These are phyloP conservation scores for Phortica magna DNA, from an alignment of 2,888 invertebrate genomes.

Conservation along the genomic window DNA sequence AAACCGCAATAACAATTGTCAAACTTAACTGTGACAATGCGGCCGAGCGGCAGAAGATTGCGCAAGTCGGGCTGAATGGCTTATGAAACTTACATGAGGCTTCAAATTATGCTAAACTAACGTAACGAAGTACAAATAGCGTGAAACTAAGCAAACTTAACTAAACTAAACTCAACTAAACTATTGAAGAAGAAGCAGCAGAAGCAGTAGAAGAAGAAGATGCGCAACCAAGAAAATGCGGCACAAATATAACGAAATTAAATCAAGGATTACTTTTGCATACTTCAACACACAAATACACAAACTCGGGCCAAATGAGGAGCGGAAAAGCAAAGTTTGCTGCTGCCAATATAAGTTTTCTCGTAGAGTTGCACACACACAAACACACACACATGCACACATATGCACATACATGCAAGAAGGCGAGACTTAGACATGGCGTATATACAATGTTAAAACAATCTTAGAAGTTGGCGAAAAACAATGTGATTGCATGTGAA, in stretches of 20 bases:
- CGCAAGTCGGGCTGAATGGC: neutral
- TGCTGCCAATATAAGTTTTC: constrained; percentile 53
- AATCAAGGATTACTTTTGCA: constrained; percentile 62
- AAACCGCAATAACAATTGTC: too few relatives aligned
- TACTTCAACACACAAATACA: constrained; percentile 32
- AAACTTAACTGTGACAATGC: too few relatives aligned
- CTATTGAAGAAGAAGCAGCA: neutral
- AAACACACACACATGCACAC: neutral
- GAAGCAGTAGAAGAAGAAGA: neutral
- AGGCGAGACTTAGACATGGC: constrained; percentile 45
- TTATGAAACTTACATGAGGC: neutral
- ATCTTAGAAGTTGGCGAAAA: constrained; percentile 71
- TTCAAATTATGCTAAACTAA: neutral
- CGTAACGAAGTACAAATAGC: constrained; percentile 6
- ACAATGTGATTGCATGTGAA: constrained; percentile 74
- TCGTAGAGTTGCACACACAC: constrained; percentile 47
- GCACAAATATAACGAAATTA: constrained; percentile 58
- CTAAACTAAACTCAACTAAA: neutral
- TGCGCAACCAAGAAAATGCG: constrained; percentile 50
- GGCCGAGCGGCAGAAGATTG: too few relatives aligned
- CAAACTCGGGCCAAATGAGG: constrained; percentile 52
- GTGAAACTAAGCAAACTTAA: neutral
- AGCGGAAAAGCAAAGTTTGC: constrained; percentile 64
- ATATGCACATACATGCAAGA: constrained; percentile 22
- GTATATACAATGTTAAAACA: constrained; percentile 67